Conservation (phyloP, 1,140 invertebrate species). For the Medauroidea extradentata region DNA sequence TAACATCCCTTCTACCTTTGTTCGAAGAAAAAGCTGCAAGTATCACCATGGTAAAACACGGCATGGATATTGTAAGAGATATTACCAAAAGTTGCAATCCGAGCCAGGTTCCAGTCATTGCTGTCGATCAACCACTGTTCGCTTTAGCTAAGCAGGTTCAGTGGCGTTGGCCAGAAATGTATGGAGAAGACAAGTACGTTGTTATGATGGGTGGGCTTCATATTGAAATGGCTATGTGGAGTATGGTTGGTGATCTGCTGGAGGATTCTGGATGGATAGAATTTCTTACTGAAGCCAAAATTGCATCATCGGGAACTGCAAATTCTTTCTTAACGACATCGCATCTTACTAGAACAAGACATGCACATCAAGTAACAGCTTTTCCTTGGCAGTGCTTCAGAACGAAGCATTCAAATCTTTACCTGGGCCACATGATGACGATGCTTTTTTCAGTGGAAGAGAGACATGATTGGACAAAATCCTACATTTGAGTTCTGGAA, state of each 20-base stretch:
- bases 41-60: conserved; percentile 10
- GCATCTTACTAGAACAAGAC: no score
- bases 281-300: conserved; percentile 13
- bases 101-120: conserved; percentile 13
- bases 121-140: conserved; percentile 25
- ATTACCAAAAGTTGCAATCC: conserved; percentile 24
- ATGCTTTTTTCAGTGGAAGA: no score
- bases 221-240: conserved; percentile 25
- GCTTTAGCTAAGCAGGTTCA: conserved; percentile 27
- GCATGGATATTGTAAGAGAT: conserved; percentile 22
- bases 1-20: conserved; percentile 13
- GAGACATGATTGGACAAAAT: no score
- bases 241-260: conserved; percentile 23
- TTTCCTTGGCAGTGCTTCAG: no score
- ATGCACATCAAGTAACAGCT: conserved; percentile 15
- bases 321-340: conserved; percentile 20
- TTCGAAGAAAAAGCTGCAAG: conserved; percentile 18
- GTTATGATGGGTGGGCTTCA: conserved; percentile 30
- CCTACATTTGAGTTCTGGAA: no score
- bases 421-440: no score
- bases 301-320: conserved; percentile 16
- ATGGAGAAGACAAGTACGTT: conserved; percentile 27
- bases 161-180: conserved; percentile 25
- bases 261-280: conserved; percentile 24
- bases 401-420: no score